Base-by-base conservation (phyloP, 2,888 invertebrate species). In the Ceriagrion tenellum region DNA sequence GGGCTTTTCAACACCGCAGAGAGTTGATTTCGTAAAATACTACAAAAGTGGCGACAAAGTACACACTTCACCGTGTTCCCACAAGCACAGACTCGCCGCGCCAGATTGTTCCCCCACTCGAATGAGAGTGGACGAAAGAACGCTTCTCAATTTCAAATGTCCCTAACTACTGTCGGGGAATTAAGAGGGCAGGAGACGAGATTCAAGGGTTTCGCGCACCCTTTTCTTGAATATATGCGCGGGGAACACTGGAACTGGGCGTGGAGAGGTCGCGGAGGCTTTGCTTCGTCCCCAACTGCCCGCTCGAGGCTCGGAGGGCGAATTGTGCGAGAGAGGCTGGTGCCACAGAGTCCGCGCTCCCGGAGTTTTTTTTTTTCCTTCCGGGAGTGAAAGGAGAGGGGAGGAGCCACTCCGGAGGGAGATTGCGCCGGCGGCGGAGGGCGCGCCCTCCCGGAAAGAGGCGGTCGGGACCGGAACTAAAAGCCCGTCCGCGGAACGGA, bases 381-480 rank as follows among this genome's bases (percentile, higher is more conserved):
- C 81, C 81, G 35, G 35, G 74, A 16, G 81, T 47, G 8, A 8
- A 12, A 10, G 69, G 26, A n/a, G 23, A 26, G 69, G 69, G 69
- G 69, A 26, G 69, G 47, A 47, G 20, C 59, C 59, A 69, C 59
- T 59, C 69, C 69, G 69, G 69, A n/a, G 69, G n/a, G 69, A 69
- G 69, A 69, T 4, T 69, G 12, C n/a, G 69, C 26, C 26, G 69
- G 16, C 63, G 16, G 69, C 93, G 69, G n/a, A 40, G 69, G 8
- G 23, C 13, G 93, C 93, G 93, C 93, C 74, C 93, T 93, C 63
- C 93, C 93, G 93, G 93, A 93, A 93, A 69, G 59, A 59, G 93
- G 47, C 74, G 93, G 69, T 16, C 13, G 47, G 93, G 93, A 93
- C 69, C 26, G 69, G 93, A 93, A 93, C 93, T 47, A 69, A 23